Evolutionary conservation across 2,113 vertebrate genomes (phyloP), one percentile per base, ranked within the genome.

Genomic region (Pyrgilauda ruficollis): DNA sequence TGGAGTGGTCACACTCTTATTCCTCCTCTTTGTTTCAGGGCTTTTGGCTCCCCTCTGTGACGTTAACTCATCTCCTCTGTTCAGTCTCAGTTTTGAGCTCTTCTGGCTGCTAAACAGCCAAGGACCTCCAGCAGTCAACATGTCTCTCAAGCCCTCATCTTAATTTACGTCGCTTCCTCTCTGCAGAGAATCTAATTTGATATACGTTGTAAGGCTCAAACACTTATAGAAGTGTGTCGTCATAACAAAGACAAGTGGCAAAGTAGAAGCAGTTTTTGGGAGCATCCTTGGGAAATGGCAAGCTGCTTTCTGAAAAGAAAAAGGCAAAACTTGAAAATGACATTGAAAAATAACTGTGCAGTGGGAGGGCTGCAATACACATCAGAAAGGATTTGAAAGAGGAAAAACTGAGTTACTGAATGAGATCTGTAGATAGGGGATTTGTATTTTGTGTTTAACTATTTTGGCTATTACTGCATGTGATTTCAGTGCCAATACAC

Each of bases 401-500:
- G 24, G 31, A 64, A 72, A 88, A 76, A 66, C 1, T 0, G 31
- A 74, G 43, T 59, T 78, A 55, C 2, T 4, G 55, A 70, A 80
- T 31, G 33, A 84, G 53, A 93, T 72, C 73, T 63, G 88, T 80
- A 92, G 79, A 62, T 31, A 64, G 1, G 11, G 39, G 18, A 50
- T 66, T 62, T 61, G 43, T 86, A 55, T 81, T 91, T 90, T 69
- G 61, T 76, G 52, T 85, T 88, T 79, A 84, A 83, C 49, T 93
- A 10, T 93, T 94, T 85, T 87, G 73, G 62, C 46, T 85, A 35
- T 67, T 87, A 44, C 46, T 64, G 56, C 52, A 69, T 23, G 43
- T 62, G 70, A 78, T 91, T 94, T 90, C 58, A 89, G 87, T 73
- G 67, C 85, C 74, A 94, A 93, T 39, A 82, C 75, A 79, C 20